phyloP scores from a whole-genome alignment of 2,113 vertebrate genomes.

The Rattus norvegicus region GRCr8 NC_086023.1:171281001-171281500 shows the following conservation, averaged over 20 bases:
- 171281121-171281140: no score
- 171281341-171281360: neutral
- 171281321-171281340: neutral
- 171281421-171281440: accelerated
- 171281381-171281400: neutral
- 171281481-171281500: neutral
- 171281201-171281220: neutral
- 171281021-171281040: no score
- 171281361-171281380: accelerated
- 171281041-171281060: no score
- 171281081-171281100: no score
- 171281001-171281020: no score
- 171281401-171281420: no score
- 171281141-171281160: no score
- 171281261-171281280: no score
- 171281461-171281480: accelerated
- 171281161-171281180: no score
- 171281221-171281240: neutral
- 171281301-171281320: neutral
- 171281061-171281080: no score
- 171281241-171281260: neutral
- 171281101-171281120: no score
- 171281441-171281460: accelerated
- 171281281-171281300: neutral
- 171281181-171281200: neutral